Evolutionary conservation across 1,140 invertebrate species (phyloP), one percentile per base, ranked within the genome.

Genomic region (Rhyacophila brunnea): DNA sequence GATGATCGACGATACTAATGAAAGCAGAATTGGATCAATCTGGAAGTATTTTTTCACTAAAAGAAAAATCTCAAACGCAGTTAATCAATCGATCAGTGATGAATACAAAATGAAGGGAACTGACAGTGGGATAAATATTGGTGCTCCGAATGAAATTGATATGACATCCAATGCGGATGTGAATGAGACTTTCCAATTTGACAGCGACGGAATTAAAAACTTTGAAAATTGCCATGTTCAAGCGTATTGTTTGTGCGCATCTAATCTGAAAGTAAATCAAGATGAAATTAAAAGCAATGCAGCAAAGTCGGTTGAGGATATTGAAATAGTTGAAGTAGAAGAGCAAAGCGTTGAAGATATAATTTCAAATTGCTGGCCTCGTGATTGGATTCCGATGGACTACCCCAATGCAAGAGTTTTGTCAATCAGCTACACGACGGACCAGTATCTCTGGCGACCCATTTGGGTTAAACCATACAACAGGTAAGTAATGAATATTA

Each of bases 341-440:
- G 15, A 13, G 38, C 11, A 40, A 40, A 20, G 35, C 14, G 10
- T 48, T n/a, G 44, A 23, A 15, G 53, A 62, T 17, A 19, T 51
- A 6, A 15, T 62, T 44, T 86, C 85, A 1, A 70, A 75, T 6
- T 88, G 86, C 62, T 89, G 87, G 86, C 86, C 87, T 0, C 73
- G 77, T 15, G 87, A 88, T 66, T 88, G 86, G 86, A 67, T 88
- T 10, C 83, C 82, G 0, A 65, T 80, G 19, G 87, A 88, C 64
- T 86, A 82, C 71, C 86, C 86, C 0, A 80, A 80, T 0, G 83
- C 82, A 0, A 76, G 87, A 40, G 81, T 88, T 0, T 84, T 88
- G 15, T 82, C 85, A n/a, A 68, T 89, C 0, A 88, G 85, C 69
- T 89, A 88, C 63, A 85, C 85, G 0, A 88, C 86, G 1, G 86